Evolutionary conservation across 2,113 vertebrate species (phyloP).

Genomic region (Mandrillus leucophaeus): DNA sequence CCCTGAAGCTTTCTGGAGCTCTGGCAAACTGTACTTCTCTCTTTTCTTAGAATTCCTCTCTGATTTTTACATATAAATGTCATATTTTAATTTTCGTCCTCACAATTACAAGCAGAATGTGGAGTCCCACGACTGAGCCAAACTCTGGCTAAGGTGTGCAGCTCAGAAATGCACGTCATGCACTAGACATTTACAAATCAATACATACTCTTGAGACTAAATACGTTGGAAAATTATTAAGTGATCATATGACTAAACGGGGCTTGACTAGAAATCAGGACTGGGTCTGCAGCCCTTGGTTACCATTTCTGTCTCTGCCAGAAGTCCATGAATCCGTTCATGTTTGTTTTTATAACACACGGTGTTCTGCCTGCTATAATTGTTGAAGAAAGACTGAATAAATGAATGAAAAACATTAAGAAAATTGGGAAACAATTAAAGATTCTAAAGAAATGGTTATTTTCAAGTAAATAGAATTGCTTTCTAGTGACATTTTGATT

Average conservation of each 20-base stretch:
- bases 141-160: not conserved
- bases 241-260: not conserved
- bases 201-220: not conserved
- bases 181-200: not conserved
- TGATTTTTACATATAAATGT: not conserved
- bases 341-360: not conserved
- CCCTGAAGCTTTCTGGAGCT: not conserved
- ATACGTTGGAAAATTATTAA: not conserved
- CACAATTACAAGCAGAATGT: not conserved
- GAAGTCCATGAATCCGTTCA: not conserved
- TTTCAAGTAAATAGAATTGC: slow-evolving; percentile 18
- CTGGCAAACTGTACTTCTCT: not conserved
- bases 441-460: not conserved
- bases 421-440: not conserved
- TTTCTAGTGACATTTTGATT: not conserved
- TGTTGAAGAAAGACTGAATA: not conserved
- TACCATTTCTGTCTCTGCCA: not conserved
- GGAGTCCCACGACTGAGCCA: not conserved
- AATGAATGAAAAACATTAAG: not conserved
- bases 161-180: not conserved
- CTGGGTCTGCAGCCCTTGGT: not conserved
- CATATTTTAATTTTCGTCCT: not conserved
- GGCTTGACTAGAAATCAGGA: not conserved
- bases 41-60: not conserved
- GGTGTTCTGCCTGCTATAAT: not conserved